These are phyloP conservation scores for Oncopeltus fasciatus DNA, from an alignment of 1,140 invertebrate genomes.

Conservation along the genomic window DNA sequence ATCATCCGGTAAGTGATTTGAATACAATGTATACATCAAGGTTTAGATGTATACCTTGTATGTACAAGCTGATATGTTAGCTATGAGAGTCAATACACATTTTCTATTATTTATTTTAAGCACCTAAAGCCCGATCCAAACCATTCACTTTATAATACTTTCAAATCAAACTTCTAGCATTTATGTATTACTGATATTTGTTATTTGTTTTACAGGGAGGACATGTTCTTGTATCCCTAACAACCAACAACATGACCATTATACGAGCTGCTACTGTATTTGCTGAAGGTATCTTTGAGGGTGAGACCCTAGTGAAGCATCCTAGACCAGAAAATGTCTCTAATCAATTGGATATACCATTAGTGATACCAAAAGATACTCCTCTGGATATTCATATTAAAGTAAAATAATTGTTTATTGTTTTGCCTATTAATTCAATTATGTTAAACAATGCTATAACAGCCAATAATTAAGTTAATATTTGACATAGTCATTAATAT, in stretches of 20 bases:
- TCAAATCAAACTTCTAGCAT: constrained; percentile 16
- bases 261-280: constrained; percentile 71
- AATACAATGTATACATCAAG: too few relatives aligned
- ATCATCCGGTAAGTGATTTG: constrained; percentile 29
- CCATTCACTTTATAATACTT: too few relatives aligned
- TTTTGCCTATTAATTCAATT: background rate
- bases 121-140: too few relatives aligned
- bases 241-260: constrained; percentile 66
- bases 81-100: too few relatives aligned
- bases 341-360: constrained; percentile 37
- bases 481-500: too few relatives aligned
- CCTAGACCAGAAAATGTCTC: constrained; percentile 40
- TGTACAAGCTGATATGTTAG: too few relatives aligned
- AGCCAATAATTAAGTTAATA: too few relatives aligned
- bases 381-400: constrained; percentile 83
- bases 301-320: constrained; percentile 65
- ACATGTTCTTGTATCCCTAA: constrained; percentile 53
- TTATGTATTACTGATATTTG: constrained; percentile 3
- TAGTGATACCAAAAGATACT: constrained; percentile 64
- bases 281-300: constrained; percentile 85
- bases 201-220: constrained; percentile 21
- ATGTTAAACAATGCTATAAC: too few relatives aligned
- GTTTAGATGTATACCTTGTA: too few relatives aligned
- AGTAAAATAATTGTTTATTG: constrained; percentile 30
- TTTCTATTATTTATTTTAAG: too few relatives aligned